These are phyloP conservation scores for Ophiothrix spiculata DNA, from an alignment of 35 echinoderm and acorn worm species.

Conservation along the genomic window DNA sequence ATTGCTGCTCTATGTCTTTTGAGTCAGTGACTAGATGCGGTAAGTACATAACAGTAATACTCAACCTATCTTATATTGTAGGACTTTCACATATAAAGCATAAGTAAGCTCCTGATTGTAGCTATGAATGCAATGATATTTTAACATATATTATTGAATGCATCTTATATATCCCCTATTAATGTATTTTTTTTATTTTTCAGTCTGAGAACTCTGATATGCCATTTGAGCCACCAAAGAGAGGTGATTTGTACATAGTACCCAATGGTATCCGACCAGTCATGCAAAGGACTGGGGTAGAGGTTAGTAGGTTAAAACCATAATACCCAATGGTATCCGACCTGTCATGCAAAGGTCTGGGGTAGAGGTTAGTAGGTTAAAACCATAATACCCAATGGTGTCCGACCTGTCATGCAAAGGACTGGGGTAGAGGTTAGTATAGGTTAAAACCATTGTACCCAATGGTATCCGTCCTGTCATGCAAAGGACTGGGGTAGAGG, in stretches of 20 bases:
- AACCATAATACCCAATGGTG: constrained; percentile 90
- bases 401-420: constrained; percentile 86
- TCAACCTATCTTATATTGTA: too few relatives aligned
- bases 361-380: constrained; percentile 82
- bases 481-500: constrained; percentile 93
- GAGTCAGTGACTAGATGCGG: neutral
- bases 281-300: constrained; percentile 83
- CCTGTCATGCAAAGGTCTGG: constrained; percentile 92
- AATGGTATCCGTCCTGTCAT: constrained; percentile 96
- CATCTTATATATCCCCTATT: neutral
- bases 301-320: constrained; percentile 52
- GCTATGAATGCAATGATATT: neutral
- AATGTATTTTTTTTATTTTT: neutral
- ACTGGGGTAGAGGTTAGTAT: constrained; percentile 81
- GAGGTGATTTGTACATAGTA: constrained; percentile 74
- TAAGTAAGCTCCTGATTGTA: neutral
- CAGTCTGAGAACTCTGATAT: constrained; percentile 84
- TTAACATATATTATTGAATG: neutral
- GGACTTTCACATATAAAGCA: neutral
- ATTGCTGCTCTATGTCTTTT: neutral
- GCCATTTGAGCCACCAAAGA: constrained; percentile 90
- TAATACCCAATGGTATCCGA: constrained; percentile 92
- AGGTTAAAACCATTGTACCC: constrained; percentile 46
- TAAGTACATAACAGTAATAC: too few relatives aligned
- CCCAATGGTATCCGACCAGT: constrained; percentile 96